These are phyloP conservation scores for Stomatorhinus walkeri DNA, from an alignment of 2,797 vertebrate species.

Conservation along the genomic window DNA sequence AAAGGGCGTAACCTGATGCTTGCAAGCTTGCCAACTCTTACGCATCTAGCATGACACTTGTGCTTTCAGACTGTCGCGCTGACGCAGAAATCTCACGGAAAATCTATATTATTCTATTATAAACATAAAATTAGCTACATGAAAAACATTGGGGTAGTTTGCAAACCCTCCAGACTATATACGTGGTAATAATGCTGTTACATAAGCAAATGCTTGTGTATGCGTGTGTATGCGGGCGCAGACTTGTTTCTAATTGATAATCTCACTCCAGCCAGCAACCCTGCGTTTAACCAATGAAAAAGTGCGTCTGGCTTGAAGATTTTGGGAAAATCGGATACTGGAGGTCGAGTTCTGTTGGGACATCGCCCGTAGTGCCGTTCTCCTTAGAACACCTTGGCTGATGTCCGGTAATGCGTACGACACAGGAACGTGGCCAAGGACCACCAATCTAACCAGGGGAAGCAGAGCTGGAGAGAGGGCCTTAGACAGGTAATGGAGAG, in stretches of 20 bases:
- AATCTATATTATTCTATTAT: not conserved
- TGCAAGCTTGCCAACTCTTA: not conserved
- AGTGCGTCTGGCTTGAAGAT: not conserved
- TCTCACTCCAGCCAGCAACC: not conserved
- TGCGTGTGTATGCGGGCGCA: not conserved
- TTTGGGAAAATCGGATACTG: not conserved
- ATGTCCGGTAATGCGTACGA: not conserved
- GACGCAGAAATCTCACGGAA: not conserved
- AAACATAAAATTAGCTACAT: not conserved
- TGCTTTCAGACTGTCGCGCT: not conserved
- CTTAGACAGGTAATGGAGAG: conserved; percentile 28
- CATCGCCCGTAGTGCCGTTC: not conserved
- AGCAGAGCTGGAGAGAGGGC: conserved; percentile 22
- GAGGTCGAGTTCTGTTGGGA: not conserved
- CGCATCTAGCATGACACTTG: not conserved
- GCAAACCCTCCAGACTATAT: not conserved
- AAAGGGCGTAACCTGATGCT: not conserved
- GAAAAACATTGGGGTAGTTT: not conserved
- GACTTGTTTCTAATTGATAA: not conserved
- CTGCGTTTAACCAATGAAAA: not conserved
- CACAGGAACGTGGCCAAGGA: not conserved
- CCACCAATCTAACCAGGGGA: conserved; percentile 30
- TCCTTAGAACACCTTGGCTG: not conserved
- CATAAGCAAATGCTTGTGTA: not conserved
- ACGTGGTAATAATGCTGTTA: not conserved